Percentiles rank a stretch among this genome's conserved stretches.
phyloP scores from a whole-genome alignment of 2,797 vertebrate genomes.

The Pipistrellus kuhlii region DNA sequence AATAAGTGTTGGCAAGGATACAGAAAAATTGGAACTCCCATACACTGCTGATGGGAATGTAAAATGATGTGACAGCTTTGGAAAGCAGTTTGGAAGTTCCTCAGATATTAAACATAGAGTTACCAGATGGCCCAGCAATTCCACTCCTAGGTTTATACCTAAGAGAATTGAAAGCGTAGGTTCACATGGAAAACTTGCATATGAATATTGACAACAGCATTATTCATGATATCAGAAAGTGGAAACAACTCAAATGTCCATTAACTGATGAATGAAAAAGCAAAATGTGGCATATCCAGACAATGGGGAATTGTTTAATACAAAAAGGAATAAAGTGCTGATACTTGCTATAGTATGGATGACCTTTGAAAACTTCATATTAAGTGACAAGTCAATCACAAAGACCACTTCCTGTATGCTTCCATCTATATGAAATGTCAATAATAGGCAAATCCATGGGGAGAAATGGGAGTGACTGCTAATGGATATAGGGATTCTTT shows the following conservation, averaged over 20 bases:
- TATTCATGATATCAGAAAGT: constrained; percentile 36
- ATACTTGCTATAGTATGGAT: background rate
- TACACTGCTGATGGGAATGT: background rate
- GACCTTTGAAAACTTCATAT: background rate
- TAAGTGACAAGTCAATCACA: constrained; percentile 13
- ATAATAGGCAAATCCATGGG: background rate
- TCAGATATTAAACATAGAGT: background rate
- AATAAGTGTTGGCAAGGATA: background rate
- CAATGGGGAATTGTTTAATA: background rate
- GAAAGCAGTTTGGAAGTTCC: background rate
- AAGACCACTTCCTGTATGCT: background rate
- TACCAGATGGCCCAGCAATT: background rate
- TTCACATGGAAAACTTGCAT: constrained; percentile 9
- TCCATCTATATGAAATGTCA: constrained; percentile 21
- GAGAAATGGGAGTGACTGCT: background rate
- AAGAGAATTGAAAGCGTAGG: constrained; percentile 10
- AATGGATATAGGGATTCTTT: background rate
- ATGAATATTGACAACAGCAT: background rate
- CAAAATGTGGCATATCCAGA: background rate
- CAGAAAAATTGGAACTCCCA: constrained; percentile 4
- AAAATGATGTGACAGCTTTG: constrained; percentile 1
- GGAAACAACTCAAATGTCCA: constrained; percentile 12
- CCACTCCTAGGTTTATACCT: background rate
- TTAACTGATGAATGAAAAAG: constrained; percentile 34
- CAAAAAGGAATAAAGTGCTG: background rate